Evolutionary conservation across 2,113 vertebrate species (phyloP).

Genomic region (Cebus imitator): DNA sequence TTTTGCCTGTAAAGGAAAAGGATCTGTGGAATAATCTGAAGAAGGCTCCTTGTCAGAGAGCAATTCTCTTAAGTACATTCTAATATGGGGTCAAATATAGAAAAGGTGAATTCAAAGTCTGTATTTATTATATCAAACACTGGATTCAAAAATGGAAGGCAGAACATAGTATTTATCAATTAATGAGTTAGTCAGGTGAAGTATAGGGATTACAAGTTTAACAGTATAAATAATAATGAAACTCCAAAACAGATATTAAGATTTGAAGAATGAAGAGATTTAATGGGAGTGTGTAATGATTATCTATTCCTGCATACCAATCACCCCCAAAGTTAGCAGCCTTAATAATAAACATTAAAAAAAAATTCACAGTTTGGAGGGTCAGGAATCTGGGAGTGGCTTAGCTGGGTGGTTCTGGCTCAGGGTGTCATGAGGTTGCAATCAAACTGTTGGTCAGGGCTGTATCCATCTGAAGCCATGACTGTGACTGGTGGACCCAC

Average conservation of each 20-base stretch:
- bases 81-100: not conserved
- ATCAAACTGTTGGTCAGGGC: not conserved
- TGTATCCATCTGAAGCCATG: not conserved
- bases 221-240: not conserved
- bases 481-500: not conserved
- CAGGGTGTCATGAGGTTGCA: not conserved
- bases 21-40: slow-evolving; percentile 20
- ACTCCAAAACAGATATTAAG: not conserved
- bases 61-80: slow-evolving; percentile 31
- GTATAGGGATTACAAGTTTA: not conserved
- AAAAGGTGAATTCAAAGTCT: not conserved
- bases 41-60: not conserved
- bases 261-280: slow-evolving; percentile 5
- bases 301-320: not conserved
- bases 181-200: not conserved
- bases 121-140: slow-evolving; percentile 20
- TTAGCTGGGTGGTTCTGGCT: not conserved
- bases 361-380: not conserved
- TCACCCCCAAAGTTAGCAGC: not conserved
- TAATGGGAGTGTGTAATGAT: not conserved
- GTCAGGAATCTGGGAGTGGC: not conserved
- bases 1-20: slow-evolving; percentile 51
- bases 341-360: not conserved
- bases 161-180: not conserved
- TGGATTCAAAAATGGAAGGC: not conserved